Percentiles rank a stretch among this genome's conserved stretches.
Conservation (phyloP, 2,888 invertebrate genomes). For the Glyphotaelius pellucidus region DNA sequence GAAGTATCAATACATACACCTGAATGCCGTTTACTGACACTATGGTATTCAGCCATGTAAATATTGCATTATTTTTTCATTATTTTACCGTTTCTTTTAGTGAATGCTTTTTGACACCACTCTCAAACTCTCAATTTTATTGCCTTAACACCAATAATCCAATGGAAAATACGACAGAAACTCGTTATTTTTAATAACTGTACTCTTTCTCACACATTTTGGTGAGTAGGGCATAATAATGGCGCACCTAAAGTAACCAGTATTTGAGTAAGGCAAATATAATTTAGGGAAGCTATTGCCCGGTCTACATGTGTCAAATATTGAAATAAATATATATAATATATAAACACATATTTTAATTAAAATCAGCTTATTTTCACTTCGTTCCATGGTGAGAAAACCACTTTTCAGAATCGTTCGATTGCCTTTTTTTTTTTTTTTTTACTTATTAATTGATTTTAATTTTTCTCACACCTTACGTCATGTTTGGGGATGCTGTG, state of each 20-base stretch:
- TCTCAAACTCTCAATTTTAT: slow-evolving; percentile 2
- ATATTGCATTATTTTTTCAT: not conserved
- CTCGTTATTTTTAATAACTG: not conserved
- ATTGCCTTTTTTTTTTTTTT: too few species aligned
- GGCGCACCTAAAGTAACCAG: not conserved
- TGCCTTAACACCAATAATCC: slow-evolving; percentile 2
- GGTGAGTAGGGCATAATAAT: not conserved
- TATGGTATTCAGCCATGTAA: not conserved
- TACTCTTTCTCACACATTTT: not conserved
- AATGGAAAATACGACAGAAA: not conserved
- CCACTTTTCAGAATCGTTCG: not conserved
- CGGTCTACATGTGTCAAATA: too few species aligned
- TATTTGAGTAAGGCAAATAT: not conserved
- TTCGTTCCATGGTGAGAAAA: not conserved
- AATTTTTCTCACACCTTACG: too few species aligned
- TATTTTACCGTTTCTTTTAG: not conserved
- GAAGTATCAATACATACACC: not conserved
- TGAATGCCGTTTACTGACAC: not conserved
- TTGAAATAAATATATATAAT: too few species aligned
- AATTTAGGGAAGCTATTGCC: too few species aligned
- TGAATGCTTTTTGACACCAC: not conserved
- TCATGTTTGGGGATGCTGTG: too few species aligned
- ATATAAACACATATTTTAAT: too few species aligned
- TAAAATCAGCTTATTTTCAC: not conserved
- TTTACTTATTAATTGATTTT: too few species aligned